phyloP scores from a whole-genome alignment of 1,140 invertebrate species.

The Lordiphosa mommai region DNA sequence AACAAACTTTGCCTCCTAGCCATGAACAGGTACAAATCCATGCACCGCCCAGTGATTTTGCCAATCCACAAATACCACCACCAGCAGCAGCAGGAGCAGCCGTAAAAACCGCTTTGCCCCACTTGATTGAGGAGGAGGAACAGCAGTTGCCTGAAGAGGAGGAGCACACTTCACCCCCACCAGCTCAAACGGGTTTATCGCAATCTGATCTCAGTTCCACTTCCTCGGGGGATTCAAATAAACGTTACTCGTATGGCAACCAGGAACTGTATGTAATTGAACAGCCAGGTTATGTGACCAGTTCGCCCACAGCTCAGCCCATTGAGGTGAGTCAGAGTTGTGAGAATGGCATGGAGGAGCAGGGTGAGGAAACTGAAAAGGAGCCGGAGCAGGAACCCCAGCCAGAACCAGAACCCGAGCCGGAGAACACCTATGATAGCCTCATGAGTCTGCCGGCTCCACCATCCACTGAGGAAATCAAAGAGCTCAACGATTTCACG shows the following conservation, averaged over 20 bases:
- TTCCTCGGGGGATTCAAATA: conserved; percentile 85
- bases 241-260: conserved; percentile 87
- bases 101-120: conserved; percentile 73
- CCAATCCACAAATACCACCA: conserved; percentile 7
- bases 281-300: conserved; percentile 83
- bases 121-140: conserved; percentile 66
- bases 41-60: conserved; percentile 60
- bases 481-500: conserved; percentile 65
- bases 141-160: conserved; percentile 44
- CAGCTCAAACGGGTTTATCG: conserved; percentile 85
- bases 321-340: conserved; percentile 17
- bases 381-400: not conserved
- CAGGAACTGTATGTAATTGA: conserved; percentile 88
- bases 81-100: conserved; percentile 65
- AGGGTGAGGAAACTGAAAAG: conserved; percentile 67
- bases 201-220: conserved; percentile 88
- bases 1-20: conserved; percentile 48
- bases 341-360: conserved; percentile 4
- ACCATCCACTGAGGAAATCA: conserved; percentile 75
- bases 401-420: conserved; percentile 3
- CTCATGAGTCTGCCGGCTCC: conserved; percentile 76
- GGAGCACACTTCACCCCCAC: conserved; percentile 36
- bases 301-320: conserved; percentile 42
- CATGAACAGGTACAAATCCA: conserved; percentile 78
- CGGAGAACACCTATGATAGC: conserved; percentile 67